Evolutionary conservation across 2,888 invertebrate species (phyloP), one percentile per base, ranked within the genome.

Genomic region (Selenia dentaria): DNA sequence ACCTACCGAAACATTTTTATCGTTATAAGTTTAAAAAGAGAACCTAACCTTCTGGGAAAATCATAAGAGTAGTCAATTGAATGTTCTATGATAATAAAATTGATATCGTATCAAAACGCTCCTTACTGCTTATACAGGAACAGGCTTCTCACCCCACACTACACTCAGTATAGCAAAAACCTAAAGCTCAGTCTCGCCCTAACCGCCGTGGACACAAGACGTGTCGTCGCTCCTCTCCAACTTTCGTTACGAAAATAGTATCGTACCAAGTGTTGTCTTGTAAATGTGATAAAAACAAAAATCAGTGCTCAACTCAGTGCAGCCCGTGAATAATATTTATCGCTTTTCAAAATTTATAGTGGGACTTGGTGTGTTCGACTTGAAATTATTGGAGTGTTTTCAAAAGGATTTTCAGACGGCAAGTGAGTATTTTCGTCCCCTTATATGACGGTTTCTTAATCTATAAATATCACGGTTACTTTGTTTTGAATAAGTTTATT

Each of bases 221-320:
- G 83, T 50, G 67, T 57, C 45, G 40, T 26, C 32, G 26, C 42
- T 54, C 55, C 54, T 32, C 52, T 52, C 37, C 13, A 57, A 67
- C 61, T 67, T 63, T 57, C 60, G 57, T 66, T 74, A 79, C 83
- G 83, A 81, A 79, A 81, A 82, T 83, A 83, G 74, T 79, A 73
- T 61, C 69, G 68, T 68, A 24, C 8, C 54, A 54, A 55, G 58
- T 57, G 54, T 13, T 10, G 16, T 13, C 10, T 16, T 8, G 45
- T 56, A 4, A 8, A 4, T 8, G 34, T 45, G 39, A 11, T 11
- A 31, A 34, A 22, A 28, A 2, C 4, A 26, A 35, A 12, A 46
- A 42, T 38, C 39, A 46, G 56, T 56, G 56, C 38, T 27, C 2
- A 22, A 6, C 2, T 38, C 42, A 49, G 57, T 57, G 56, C 38